Evolutionary conservation across 2,113 vertebrate species (phyloP), one percentile per base, ranked within the genome.

Genomic region (Stictonetta naevosa): DNA sequence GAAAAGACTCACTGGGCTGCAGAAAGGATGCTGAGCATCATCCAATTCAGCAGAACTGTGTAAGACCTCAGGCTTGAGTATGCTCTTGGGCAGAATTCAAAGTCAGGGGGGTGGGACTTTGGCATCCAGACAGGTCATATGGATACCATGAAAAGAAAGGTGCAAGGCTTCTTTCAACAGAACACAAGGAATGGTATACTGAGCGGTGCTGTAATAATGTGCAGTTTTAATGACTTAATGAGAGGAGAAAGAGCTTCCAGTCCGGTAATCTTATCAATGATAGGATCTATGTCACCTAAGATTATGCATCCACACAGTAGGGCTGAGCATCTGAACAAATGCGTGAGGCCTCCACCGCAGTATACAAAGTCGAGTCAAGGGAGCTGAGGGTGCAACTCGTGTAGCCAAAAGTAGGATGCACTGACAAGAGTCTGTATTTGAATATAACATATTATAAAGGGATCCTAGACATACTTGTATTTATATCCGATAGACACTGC

Each of bases 171-270:
- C 60, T 74, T 80, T 71, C 26, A 55, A 23, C 28, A 63, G 63
- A 78, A 60, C 13, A 73, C 28, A 17, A 28, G 46, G 29, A 34
- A 28, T 34, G 46, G 15, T 66, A 3, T 15, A 76, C 4, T 53
- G 67, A 74, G 26, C 20, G 38, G 21, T 53, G 29, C n/a, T 62
- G 29, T 19, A 67, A 77, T 50, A 59, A 86, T 25, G 66, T 83
- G 63, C 59, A 40, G 42, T 34, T 95, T 88, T 96, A 92, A 93
- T 59, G 83, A 90, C 76, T 52, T 81, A 93, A 86, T 77, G 44
- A 36, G 48, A 44, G 40, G 52, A 92, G 46, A 77, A 93, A 36
- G 60, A 81, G 40, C 50, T 90, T 92, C 56, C 16, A 83, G 12
- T 18, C 50, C 33, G 46, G 11, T 78, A 83, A 92, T 81, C 88